phyloP scores from a whole-genome alignment of 2,797 vertebrate species.

The Clarias laeviceps region DNA sequence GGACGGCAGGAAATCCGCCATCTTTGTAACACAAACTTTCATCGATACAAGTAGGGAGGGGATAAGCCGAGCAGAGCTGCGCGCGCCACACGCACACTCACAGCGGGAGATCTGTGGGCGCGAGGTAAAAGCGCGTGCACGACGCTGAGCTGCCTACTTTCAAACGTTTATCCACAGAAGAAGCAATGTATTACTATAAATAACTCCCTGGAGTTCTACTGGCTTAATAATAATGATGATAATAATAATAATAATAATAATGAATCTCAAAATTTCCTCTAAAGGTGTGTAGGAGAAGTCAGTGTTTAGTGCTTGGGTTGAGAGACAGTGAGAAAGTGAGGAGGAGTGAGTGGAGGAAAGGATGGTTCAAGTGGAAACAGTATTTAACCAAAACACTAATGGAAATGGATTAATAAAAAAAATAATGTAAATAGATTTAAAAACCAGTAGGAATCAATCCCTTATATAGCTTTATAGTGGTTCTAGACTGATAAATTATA shows the following conservation, averaged over 20 bases:
- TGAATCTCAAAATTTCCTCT: background rate
- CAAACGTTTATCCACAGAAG: background rate
- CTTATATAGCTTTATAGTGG: background rate
- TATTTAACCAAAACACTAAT: background rate
- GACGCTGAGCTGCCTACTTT: conserved; percentile 1
- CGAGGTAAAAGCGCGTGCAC: conserved; percentile 45
- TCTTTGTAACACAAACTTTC: conserved; percentile 85
- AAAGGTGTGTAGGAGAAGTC: background rate
- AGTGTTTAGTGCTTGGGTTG: background rate
- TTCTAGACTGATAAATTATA: background rate
- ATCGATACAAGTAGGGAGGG: conserved; percentile 71
- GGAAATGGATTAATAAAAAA: too few relatives aligned
- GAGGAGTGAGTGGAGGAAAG: background rate
- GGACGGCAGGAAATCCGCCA: conserved; percentile 98
- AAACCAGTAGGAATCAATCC: background rate
- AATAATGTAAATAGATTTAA: background rate
- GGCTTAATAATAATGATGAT: background rate
- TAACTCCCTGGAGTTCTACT: background rate
- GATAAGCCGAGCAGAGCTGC: conserved; percentile 16
- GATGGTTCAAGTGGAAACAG: background rate
- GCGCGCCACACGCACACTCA: background rate
- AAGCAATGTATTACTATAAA: background rate
- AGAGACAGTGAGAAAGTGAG: background rate
- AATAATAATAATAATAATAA: background rate
- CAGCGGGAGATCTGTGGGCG: background rate